A percentile compares a stretch with the other conserved stretches of the same genome.
Conservation (phyloP, 2,888 invertebrate genomes). For the Synergus gifuensis region DNA sequence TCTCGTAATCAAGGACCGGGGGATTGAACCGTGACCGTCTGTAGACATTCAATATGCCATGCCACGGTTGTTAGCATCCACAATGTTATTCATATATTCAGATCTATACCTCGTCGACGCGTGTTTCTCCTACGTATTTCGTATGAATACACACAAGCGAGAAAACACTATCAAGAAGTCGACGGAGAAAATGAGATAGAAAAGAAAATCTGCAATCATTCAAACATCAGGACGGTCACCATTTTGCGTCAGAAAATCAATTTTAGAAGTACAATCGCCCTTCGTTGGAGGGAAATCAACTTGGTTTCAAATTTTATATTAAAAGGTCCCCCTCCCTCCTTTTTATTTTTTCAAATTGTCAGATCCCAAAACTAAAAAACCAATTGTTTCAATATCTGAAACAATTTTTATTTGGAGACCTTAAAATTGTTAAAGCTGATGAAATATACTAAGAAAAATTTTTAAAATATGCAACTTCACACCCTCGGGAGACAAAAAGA, state of each 20-base stretch:
- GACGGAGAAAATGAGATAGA: background rate
- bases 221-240: background rate
- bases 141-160: conserved; percentile 43
- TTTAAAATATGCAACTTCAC: background rate
- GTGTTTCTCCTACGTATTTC: conserved; percentile 63
- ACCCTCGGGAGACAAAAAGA: background rate
- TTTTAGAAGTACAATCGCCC: background rate
- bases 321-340: no score
- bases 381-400: no score
- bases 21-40: conserved; percentile 62
- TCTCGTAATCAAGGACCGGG: conserved; percentile 72
- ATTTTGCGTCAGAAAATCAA: background rate
- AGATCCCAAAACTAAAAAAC: no score
- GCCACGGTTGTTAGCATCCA: conserved; percentile 72
- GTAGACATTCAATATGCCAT: conserved; percentile 75
- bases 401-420: no score
- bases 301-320: background rate
- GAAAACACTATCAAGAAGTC: background rate
- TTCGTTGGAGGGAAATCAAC: background rate
- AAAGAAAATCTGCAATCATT: conserved; percentile 8
- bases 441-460: background rate
- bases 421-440: no score
- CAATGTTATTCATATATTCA: conserved; percentile 77
- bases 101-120: conserved; percentile 61
- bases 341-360: no score